phyloP scores from a whole-genome alignment of 2,888 invertebrate species.

The Epirrhoe tristata region DNA sequence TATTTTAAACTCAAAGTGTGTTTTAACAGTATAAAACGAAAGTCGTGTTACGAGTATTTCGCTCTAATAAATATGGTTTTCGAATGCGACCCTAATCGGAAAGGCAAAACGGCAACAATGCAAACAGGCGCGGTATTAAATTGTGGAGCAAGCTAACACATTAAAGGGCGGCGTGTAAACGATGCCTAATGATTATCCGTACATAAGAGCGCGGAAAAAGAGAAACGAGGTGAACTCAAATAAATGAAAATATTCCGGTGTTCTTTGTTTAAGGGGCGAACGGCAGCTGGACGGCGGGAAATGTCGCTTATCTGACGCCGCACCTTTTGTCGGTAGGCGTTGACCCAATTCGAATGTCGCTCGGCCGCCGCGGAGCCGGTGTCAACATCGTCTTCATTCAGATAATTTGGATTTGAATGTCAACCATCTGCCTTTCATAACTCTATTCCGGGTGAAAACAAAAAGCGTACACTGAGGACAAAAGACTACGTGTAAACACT shows the following conservation, averaged over 20 bases:
- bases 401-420: slow-evolving; percentile 59
- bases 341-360: slow-evolving; percentile 81
- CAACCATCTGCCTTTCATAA: slow-evolving; percentile 41
- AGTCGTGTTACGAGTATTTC: slow-evolving; percentile 78
- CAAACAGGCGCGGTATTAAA: slow-evolving; percentile 82
- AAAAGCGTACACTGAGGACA: slow-evolving; percentile 26
- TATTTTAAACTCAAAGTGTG: slow-evolving; percentile 61
- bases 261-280: slow-evolving; percentile 75
- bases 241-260: slow-evolving; percentile 78
- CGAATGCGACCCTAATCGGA: slow-evolving; percentile 82
- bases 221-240: slow-evolving; percentile 66
- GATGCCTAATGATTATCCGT: slow-evolving; percentile 79
- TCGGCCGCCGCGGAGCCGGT: slow-evolving; percentile 59
- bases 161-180: slow-evolving; percentile 78
- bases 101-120: slow-evolving; percentile 82
- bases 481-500: slow-evolving; percentile 28
- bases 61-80: slow-evolving; percentile 82
- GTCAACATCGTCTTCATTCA: slow-evolving; percentile 70
- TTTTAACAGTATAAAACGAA: slow-evolving; percentile 78
- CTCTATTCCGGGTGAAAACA: slow-evolving; percentile 24
- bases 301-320: slow-evolving; percentile 80
- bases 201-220: slow-evolving; percentile 66
- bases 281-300: slow-evolving; percentile 78
- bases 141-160: slow-evolving; percentile 82
- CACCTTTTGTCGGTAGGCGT: slow-evolving; percentile 83